phyloP scores from a whole-genome alignment of 1,140 invertebrate genomes.

The Sitophilus oryzae region DNA sequence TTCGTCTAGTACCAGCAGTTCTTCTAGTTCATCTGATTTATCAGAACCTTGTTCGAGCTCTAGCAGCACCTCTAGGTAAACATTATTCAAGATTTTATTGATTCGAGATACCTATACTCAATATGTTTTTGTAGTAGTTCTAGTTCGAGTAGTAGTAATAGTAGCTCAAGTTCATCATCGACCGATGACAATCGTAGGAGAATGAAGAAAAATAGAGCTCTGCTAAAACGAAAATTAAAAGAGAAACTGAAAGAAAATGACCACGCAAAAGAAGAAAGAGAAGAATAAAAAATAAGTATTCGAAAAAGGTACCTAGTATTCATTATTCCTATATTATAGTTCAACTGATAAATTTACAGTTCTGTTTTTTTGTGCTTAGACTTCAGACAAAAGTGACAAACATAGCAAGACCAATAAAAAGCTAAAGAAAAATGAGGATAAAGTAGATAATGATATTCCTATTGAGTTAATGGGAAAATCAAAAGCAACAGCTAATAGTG shows the following conservation, averaged over 20 bases:
- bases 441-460: too few species aligned
- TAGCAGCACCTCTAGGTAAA: slow-evolving; percentile 11
- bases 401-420: background rate
- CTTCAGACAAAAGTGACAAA: background rate
- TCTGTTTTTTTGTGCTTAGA: background rate
- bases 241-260: slow-evolving; percentile 9
- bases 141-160: slow-evolving; percentile 6
- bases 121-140: slow-evolving; percentile 1
- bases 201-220: slow-evolving; percentile 17
- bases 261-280: slow-evolving; percentile 1
- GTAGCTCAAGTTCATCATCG: slow-evolving; percentile 11
- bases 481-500: slow-evolving; percentile 8
- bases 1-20: slow-evolving; percentile 7
- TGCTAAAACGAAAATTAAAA: slow-evolving; percentile 15
- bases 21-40: slow-evolving; percentile 3
- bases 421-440: too few species aligned
- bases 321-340: background rate
- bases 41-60: background rate
- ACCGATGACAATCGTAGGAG: slow-evolving; percentile 13
- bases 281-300: slow-evolving; percentile 9
- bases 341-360: background rate
- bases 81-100: background rate
- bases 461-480: slow-evolving; percentile 1
- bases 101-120: background rate
- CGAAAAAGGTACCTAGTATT: background rate